Evolutionary conservation across 2,113 vertebrate genomes (phyloP).

Genomic region (Probosciger aterrimus): DNA sequence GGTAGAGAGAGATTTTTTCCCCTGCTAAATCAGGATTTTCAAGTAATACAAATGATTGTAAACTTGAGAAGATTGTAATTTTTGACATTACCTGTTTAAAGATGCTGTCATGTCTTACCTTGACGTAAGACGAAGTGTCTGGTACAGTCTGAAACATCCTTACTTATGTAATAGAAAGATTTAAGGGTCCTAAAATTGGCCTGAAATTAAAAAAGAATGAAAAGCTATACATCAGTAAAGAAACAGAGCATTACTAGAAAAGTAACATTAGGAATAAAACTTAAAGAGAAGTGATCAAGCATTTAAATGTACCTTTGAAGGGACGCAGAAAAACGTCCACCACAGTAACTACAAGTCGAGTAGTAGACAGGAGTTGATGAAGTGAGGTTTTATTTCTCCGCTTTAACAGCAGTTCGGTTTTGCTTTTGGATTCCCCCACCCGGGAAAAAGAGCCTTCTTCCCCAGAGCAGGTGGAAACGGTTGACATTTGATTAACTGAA

Average conservation of each 20-base stretch:
- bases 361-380: neutral
- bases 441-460: neutral
- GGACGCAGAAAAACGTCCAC: neutral
- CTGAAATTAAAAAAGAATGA: constrained; percentile 34
- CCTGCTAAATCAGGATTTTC: neutral
- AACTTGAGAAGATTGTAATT: constrained; percentile 19
- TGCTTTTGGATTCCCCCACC: neutral
- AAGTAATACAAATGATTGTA: neutral
- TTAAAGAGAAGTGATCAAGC: neutral
- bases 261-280: neutral
- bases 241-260: neutral
- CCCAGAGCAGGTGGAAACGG: neutral
- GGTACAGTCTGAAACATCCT: constrained; percentile 98
- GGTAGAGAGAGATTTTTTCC: neutral
- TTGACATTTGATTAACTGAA: constrained; percentile 65
- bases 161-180: neutral
- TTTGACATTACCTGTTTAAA: constrained; percentile 84
- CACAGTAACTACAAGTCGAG: neutral
- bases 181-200: constrained; percentile 50
- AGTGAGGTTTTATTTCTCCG: neutral
- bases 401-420: neutral
- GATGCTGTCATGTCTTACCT: constrained; percentile 91
- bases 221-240: neutral
- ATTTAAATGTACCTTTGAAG: neutral
- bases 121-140: constrained; percentile 97